A percentile compares a stretch with the other conserved stretches of the same genome.
phyloP scores from a whole-genome alignment of 2,113 vertebrate genomes.

The Myotis brandtii region DNA sequence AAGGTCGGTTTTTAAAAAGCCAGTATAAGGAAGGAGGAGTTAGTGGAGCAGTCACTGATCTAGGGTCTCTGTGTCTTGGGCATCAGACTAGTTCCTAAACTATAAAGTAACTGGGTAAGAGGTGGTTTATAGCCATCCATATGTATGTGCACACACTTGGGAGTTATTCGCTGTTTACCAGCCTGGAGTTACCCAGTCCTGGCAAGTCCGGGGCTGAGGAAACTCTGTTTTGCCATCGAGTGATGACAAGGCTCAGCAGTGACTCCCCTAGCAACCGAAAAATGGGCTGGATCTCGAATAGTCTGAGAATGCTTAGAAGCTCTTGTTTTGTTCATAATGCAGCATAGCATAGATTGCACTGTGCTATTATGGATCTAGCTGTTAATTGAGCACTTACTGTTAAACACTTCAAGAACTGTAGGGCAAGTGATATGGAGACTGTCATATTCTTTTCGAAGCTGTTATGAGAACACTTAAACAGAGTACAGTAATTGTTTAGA shows the following conservation, averaged over 20 bases:
- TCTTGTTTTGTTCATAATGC: neutral
- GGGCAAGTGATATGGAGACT: neutral
- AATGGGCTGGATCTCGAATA: neutral
- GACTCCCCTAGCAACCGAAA: neutral
- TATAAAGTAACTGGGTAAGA: neutral
- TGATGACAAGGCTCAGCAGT: neutral
- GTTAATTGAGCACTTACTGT: neutral
- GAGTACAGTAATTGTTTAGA: neutral
- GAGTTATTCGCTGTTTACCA: neutral
- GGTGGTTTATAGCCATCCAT: neutral
- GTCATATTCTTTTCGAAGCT: neutral
- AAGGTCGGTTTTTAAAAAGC: neutral
- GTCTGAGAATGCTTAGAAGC: neutral
- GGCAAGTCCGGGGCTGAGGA: neutral
- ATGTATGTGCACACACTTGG: neutral
- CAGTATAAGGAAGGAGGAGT: neutral
- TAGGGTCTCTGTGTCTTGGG: neutral
- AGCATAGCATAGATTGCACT: neutral
- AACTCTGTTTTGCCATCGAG: neutral
- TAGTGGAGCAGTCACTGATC: neutral
- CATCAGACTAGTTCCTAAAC: neutral
- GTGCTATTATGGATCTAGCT: neutral
- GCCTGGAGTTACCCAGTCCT: neutral
- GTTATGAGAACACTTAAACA: neutral
- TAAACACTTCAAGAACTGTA: neutral